Percentiles rank a stretch among this genome's conserved stretches.
Evolutionary conservation across 2,888 invertebrate species (phyloP).

Genomic region (Rotaria macrura): DNA sequence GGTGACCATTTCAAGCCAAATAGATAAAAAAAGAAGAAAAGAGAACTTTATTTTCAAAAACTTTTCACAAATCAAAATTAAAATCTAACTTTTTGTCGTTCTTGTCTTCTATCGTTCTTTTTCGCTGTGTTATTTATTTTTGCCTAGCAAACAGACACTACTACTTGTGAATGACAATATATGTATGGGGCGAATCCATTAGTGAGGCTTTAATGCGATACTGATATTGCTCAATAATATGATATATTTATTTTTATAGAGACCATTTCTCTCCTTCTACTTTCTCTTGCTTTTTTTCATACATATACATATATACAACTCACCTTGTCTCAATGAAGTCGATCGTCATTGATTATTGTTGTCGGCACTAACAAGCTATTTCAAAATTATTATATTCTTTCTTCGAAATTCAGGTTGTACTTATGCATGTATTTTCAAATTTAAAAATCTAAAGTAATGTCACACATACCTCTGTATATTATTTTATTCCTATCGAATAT

Average conservation of each 20-base stretch:
- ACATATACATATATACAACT: neutral
- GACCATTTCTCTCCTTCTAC: neutral
- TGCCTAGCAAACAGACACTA: neutral
- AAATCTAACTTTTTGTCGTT: neutral
- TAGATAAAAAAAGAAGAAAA: neutral
- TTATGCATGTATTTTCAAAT: neutral
- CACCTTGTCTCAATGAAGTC: neutral
- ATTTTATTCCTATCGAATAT: neutral
- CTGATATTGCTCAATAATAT: slow-evolving; percentile 12
- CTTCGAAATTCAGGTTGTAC: neutral
- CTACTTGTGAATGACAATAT: neutral
- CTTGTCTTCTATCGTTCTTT: neutral
- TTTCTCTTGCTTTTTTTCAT: neutral
- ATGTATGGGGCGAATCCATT: neutral
- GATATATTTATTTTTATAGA: slow-evolving; percentile 8
- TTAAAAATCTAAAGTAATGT: no score
- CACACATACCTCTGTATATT: neutral
- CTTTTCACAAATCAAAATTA: neutral
- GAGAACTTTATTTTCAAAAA: neutral
- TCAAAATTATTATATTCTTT: neutral
- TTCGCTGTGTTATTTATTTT: neutral
- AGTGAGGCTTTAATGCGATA: neutral
- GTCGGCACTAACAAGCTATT: neutral
- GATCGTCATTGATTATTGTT: neutral
- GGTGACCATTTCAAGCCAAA: neutral